Evolutionary conservation across 1,140 invertebrate species (phyloP).

Genomic region (Aleiodes sp.): DNA sequence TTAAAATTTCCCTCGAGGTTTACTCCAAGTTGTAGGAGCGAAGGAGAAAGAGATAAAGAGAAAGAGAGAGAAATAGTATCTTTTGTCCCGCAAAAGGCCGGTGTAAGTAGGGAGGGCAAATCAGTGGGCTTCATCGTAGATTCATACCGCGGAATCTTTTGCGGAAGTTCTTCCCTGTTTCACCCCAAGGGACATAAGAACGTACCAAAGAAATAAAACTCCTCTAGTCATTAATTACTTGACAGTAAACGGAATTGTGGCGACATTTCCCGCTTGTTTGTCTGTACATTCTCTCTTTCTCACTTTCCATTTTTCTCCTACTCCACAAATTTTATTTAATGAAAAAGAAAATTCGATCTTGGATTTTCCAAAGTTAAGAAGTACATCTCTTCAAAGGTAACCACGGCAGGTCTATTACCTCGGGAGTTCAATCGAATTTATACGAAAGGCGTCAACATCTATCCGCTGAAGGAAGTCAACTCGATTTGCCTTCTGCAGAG

Average conservation of each 20-base stretch:
- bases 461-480: conserved; percentile 6
- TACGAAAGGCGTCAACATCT: conserved; percentile 24
- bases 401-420: background rate
- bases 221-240: background rate
- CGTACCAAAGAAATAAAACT: background rate
- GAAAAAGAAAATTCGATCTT: background rate
- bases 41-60: background rate
- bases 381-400: background rate
- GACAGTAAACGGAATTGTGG: background rate
- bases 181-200: background rate
- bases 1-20: conserved; percentile 63
- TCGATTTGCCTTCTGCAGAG: conserved; percentile 10
- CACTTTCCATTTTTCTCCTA: no score
- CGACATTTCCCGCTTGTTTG: background rate
- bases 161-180: conserved; percentile 22
- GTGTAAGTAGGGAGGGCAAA: conserved; percentile 40
- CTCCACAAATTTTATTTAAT: background rate
- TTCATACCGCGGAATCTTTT: background rate
- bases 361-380: background rate
- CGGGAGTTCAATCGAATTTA: conserved; percentile 27
- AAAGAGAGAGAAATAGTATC: conserved; percentile 34
- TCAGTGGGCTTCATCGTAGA: conserved; percentile 43
- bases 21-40: conserved; percentile 49
- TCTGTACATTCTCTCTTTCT: no score
- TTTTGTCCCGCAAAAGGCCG: conserved; percentile 37